A percentile compares a stretch with the other conserved stretches of the same genome.
These are phyloP conservation scores for Artemia sinica DNA, from an alignment of 2,888 invertebrate genomes.

Conservation along the genomic window DNA sequence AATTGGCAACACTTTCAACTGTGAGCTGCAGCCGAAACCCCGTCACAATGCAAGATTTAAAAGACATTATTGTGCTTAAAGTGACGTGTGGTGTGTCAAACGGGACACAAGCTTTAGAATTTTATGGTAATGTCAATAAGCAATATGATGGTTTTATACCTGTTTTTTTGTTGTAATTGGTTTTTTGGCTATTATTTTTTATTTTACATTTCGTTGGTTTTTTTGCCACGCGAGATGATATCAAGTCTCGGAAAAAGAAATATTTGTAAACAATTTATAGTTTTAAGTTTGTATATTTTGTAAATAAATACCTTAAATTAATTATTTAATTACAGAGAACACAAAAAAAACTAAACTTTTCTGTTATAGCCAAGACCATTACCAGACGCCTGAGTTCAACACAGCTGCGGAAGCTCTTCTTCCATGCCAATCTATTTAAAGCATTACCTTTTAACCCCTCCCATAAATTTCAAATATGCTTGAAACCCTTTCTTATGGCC, in stretches of 20 bases:
- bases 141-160: background rate
- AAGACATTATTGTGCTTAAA: conserved; percentile 19
- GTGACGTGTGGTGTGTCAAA: conserved; percentile 20
- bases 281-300: background rate
- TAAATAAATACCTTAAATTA: background rate
- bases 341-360: background rate
- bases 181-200: conserved; percentile 19
- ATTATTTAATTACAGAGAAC: background rate
- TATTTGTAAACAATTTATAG: background rate
- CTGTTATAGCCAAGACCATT: background rate
- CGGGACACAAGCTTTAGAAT: conserved; percentile 19
- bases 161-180: conserved; percentile 17
- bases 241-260: background rate
- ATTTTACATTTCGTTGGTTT: conserved; percentile 12
- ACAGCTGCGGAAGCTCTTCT: no score
- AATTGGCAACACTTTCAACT: conserved; percentile 36
- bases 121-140: conserved; percentile 15
- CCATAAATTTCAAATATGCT: no score
- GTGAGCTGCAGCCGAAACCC: conserved; percentile 35
- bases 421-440: no score
- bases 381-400: background rate
- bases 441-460: no score
- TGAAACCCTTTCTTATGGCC: no score
- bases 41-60: conserved; percentile 55
- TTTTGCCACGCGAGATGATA: conserved; percentile 8